A percentile compares a stretch with the other conserved stretches of the same genome.
Evolutionary conservation across 2,113 vertebrate species (phyloP).

Genomic region (Microcebus ravelobensis): DNA sequence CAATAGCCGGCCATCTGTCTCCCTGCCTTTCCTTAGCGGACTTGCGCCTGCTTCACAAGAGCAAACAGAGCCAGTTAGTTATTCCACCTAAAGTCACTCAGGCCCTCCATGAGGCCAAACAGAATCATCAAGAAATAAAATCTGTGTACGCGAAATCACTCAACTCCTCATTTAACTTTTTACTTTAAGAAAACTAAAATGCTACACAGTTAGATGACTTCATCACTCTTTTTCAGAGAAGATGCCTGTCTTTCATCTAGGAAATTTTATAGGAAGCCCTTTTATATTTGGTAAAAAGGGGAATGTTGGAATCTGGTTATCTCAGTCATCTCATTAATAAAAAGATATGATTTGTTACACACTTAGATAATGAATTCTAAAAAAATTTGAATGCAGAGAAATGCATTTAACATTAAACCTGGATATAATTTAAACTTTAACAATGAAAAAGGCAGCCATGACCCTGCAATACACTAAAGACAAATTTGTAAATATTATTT

Average conservation of each 20-base stretch:
- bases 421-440: slow-evolving; percentile 30
- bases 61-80: slow-evolving; percentile 78
- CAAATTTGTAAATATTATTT: background rate
- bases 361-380: slow-evolving; percentile 34
- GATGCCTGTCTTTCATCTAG: slow-evolving; percentile 17
- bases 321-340: slow-evolving; percentile 32
- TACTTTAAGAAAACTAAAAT: slow-evolving; percentile 44
- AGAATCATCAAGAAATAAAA: slow-evolving; percentile 56
- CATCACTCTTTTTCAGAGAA: background rate
- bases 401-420: slow-evolving; percentile 1
- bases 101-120: slow-evolving; percentile 66
- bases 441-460: background rate
- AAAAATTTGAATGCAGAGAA: background rate
- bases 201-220: background rate
- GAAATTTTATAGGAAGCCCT: background rate
- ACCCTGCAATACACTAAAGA: background rate
- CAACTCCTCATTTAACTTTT: slow-evolving; percentile 36
- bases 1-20: slow-evolving; percentile 87
- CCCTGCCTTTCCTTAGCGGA: slow-evolving; percentile 67
- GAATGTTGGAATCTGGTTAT: background rate
- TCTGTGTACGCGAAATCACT: background rate
- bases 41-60: slow-evolving; percentile 58
- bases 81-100: slow-evolving; percentile 80
- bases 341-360: background rate
- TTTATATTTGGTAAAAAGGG: slow-evolving; percentile 4